Conservation (phyloP, 2,888 invertebrate genomes). For the Pammene aurita region DNA sequence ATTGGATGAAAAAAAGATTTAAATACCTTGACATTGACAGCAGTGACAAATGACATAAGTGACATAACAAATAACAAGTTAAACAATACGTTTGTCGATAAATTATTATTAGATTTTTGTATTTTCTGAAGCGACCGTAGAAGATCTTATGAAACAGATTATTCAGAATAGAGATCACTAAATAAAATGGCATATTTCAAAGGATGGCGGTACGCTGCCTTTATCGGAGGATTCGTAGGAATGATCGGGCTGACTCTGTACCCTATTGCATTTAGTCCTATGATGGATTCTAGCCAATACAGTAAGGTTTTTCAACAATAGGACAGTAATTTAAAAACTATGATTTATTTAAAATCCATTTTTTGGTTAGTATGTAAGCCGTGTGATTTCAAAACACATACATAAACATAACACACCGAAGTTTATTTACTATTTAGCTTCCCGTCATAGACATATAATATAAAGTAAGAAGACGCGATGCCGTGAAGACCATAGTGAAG, state of each 20-base stretch:
- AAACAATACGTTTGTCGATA: neutral
- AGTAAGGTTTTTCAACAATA: constrained; percentile 75
- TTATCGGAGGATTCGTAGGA: constrained; percentile 82
- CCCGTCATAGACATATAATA: too few relatives aligned
- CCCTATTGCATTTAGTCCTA: constrained; percentile 85
- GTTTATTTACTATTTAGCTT: too few relatives aligned
- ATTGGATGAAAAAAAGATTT: too few relatives aligned
- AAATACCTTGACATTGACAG: too few relatives aligned
- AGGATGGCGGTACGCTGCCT: constrained; percentile 80
- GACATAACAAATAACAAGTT: constrained; percentile 6
- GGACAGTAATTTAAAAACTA: neutral
- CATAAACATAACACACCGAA: too few relatives aligned
- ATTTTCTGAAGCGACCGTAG: neutral
- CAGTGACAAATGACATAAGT: too few relatives aligned
- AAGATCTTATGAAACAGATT: neutral
- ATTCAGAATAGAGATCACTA: neutral
- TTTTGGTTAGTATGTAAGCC: neutral
- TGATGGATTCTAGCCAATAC: constrained; percentile 85
- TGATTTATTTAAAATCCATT: neutral
- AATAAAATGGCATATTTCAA: constrained; percentile 55
- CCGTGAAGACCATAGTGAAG: too few relatives aligned
- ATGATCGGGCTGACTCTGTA: constrained; percentile 81
- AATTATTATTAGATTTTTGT: neutral
- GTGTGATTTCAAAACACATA: neutral
- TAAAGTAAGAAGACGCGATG: too few relatives aligned